Percentiles rank a stretch among this genome's conserved stretches.
Evolutionary conservation across 2,888 invertebrate genomes (phyloP).

Genomic region (Gisinianus flammeolus): DNA sequence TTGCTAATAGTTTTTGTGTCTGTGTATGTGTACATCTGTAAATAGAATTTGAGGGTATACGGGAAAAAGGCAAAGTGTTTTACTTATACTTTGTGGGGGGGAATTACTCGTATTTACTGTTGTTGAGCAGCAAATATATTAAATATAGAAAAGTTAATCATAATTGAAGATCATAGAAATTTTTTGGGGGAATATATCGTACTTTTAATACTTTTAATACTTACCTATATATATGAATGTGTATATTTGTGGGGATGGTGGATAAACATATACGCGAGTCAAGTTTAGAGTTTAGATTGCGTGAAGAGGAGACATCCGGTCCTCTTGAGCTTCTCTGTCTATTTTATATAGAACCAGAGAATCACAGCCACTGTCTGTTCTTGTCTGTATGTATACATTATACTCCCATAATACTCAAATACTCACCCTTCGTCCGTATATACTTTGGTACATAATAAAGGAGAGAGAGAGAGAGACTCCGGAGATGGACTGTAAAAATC

Average conservation of each 20-base stretch:
- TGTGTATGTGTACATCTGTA: too few relatives aligned
- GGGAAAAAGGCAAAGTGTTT: too few relatives aligned
- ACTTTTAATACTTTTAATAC: too few relatives aligned
- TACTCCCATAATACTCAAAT: neutral
- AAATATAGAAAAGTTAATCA: conserved; percentile 1
- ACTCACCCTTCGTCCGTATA: neutral
- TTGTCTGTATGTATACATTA: neutral
- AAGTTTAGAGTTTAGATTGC: conserved; percentile 29
- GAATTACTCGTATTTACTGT: too few relatives aligned
- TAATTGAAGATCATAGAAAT: conserved; percentile 12
- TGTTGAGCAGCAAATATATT: neutral
- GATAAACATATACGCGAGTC: conserved; percentile 11
- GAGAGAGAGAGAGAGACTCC: neutral
- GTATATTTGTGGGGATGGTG: too few relatives aligned
- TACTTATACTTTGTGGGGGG: too few relatives aligned
- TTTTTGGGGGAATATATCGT: neutral
- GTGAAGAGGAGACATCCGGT: conserved; percentile 38
- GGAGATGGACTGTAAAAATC: neutral
- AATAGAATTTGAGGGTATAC: too few relatives aligned
- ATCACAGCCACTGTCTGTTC: too few relatives aligned
- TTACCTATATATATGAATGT: too few relatives aligned
- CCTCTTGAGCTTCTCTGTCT: conserved; percentile 3
- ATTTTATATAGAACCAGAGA: neutral
- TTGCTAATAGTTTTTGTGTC: too few relatives aligned
- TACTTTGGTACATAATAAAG: neutral